Conservation (phyloP, 2,113 vertebrate species). For the Solea solea region DNA sequence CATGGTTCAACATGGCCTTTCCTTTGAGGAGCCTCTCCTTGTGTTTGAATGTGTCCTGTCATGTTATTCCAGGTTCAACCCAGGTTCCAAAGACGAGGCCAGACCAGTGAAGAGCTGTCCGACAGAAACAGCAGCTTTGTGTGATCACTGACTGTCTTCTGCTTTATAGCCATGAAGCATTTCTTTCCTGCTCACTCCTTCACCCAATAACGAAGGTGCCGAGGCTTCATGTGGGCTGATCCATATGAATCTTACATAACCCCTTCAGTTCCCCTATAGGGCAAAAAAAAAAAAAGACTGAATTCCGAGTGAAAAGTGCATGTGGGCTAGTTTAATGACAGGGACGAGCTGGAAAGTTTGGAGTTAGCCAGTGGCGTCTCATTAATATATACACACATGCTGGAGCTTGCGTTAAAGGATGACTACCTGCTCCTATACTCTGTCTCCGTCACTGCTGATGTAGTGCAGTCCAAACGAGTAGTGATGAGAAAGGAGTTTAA, state of each 20-base stretch:
- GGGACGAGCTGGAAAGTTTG: slow-evolving; percentile 58
- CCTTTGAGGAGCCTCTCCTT: too few relatives aligned
- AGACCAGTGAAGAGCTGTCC: too few relatives aligned
- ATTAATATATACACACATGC: slow-evolving; percentile 64
- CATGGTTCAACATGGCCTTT: too few relatives aligned
- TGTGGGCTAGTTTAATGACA: slow-evolving; percentile 67
- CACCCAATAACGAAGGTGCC: slow-evolving; percentile 72
- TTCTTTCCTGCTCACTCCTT: slow-evolving; percentile 17
- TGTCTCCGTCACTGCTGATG: slow-evolving; percentile 40
- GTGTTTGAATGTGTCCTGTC: too few relatives aligned
- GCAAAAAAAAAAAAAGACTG: slow-evolving; percentile 66
- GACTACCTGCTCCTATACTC: slow-evolving; percentile 53
- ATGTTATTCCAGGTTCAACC: too few relatives aligned
- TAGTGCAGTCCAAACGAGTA: slow-evolving; percentile 26
- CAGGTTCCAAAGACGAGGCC: too few relatives aligned
- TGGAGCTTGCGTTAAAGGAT: slow-evolving; percentile 49
- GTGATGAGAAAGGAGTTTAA: slow-evolving; percentile 53
- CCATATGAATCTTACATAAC: slow-evolving; percentile 84
- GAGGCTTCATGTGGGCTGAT: slow-evolving; percentile 75
- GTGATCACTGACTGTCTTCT: slow-evolving; percentile 15
- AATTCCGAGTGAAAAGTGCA: slow-evolving; percentile 75
- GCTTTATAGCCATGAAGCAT: slow-evolving; percentile 65
- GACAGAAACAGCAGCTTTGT: neutral
- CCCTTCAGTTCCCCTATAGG: slow-evolving; percentile 75
- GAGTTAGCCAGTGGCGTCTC: slow-evolving; percentile 67